A percentile compares a stretch with the other conserved stretches of the same genome.
Evolutionary conservation across 2,888 invertebrate species (phyloP).

Genomic region (Tridacna gigas): DNA sequence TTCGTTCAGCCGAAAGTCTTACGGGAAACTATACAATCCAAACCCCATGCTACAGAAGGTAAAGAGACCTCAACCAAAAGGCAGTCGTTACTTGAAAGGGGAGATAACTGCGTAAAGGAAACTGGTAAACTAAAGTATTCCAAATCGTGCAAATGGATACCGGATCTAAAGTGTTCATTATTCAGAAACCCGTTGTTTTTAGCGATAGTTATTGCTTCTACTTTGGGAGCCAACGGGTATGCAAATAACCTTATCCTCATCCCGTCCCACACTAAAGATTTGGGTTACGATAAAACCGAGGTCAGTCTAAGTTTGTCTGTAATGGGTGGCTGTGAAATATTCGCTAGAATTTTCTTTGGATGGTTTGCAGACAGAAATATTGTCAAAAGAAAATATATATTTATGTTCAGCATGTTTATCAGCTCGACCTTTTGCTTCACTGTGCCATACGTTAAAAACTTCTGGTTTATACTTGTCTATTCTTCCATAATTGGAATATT

Average conservation of each 20-base stretch:
- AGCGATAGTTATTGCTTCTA: conserved; percentile 90
- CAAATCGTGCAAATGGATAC: background rate
- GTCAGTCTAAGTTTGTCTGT: conserved; percentile 87
- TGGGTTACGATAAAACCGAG: conserved; percentile 87
- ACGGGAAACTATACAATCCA: background rate
- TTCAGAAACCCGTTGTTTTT: conserved; percentile 86
- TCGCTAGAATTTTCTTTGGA: conserved; percentile 90
- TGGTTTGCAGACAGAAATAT: conserved; percentile 89
- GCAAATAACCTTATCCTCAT: conserved; percentile 91
- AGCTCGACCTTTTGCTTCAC: conserved; percentile 51
- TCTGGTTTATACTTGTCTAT: conserved; percentile 56
- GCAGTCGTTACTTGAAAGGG: background rate
- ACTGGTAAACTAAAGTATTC: background rate
- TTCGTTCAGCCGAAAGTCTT: conserved; percentile 51
- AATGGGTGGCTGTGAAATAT: conserved; percentile 90
- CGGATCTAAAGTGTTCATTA: conserved; percentile 47
- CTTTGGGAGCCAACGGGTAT: conserved; percentile 91
- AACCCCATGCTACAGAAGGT: background rate
- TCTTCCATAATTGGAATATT: conserved; percentile 65
- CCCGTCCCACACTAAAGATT: conserved; percentile 89
- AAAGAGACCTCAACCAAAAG: background rate
- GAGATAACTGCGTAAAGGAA: background rate
- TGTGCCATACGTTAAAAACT: conserved; percentile 53
- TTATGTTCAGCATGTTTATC: conserved; percentile 43
- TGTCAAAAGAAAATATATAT: conserved; percentile 87